Evolutionary conservation across 2,113 vertebrate species (phyloP).

Genomic region (Corythornis vintsioides): DNA sequence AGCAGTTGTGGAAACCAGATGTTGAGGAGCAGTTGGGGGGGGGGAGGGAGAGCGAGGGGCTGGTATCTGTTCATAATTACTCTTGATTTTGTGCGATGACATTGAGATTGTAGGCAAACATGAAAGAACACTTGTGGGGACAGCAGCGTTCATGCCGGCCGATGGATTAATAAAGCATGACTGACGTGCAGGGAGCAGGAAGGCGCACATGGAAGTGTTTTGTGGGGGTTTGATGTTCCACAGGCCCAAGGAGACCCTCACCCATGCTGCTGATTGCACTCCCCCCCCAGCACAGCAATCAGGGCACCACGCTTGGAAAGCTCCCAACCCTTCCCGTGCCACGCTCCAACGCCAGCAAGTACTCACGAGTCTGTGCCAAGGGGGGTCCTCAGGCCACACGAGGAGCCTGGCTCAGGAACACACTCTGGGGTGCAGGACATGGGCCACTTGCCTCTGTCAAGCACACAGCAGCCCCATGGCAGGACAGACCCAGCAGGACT

Average conservation of each 20-base stretch:
- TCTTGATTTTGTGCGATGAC: slow-evolving; percentile 86
- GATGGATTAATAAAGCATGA: slow-evolving; percentile 74
- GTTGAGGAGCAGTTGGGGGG: slow-evolving; percentile 70
- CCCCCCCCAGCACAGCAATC: neutral
- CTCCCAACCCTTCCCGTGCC: neutral
- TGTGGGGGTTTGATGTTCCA: slow-evolving; percentile 74
- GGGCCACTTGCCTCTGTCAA: accelerated
- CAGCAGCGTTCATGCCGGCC: slow-evolving; percentile 48
- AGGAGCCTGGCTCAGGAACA: neutral
- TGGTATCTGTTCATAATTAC: slow-evolving; percentile 90
- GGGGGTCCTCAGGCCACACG: accelerated
- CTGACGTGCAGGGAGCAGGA: slow-evolving; percentile 43
- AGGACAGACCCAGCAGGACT: accelerated
- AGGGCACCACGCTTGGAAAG: accelerated
- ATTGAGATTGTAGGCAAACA: slow-evolving; percentile 80
- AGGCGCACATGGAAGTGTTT: slow-evolving; percentile 79
- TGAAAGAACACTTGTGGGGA: slow-evolving; percentile 79
- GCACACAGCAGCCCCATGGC: accelerated
- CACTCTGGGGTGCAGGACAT: accelerated
- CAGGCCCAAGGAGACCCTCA: slow-evolving; percentile 43
- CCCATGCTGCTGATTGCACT: neutral
- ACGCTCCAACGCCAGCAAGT: accelerated
- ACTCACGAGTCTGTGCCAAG: accelerated
- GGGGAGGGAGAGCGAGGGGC: slow-evolving; percentile 5
- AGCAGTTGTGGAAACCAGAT: slow-evolving; percentile 89